Evolutionary conservation across 2,113 vertebrate genomes (phyloP).

Genomic region (Aptenodytes forsteri): DNA sequence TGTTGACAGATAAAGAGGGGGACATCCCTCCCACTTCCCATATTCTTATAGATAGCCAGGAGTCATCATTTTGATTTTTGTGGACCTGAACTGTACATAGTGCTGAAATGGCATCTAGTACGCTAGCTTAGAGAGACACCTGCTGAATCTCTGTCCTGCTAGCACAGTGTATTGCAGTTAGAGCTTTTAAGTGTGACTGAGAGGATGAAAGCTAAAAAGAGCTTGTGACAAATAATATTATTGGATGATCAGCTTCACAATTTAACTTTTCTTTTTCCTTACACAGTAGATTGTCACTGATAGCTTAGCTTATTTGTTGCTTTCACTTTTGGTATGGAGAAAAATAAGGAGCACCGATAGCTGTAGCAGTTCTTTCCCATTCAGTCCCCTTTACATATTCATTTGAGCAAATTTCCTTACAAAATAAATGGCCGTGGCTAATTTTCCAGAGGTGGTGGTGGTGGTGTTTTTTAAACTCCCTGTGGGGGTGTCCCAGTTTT

Average conservation of each 20-base stretch:
- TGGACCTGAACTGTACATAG: not conserved
- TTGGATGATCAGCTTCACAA: not conserved
- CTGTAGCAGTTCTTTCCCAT: not conserved
- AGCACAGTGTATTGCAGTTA: not conserved
- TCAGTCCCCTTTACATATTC: not conserved
- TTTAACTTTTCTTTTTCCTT: not conserved
- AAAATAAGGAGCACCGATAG: not conserved
- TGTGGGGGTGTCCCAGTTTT: not conserved
- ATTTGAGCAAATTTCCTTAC: not conserved
- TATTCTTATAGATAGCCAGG: not conserved
- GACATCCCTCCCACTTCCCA: not conserved
- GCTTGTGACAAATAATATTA: not conserved
- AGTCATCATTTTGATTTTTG: not conserved
- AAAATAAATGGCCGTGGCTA: not conserved
- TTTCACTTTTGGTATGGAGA: not conserved
- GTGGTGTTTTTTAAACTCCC: not conserved
- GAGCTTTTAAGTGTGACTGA: not conserved
- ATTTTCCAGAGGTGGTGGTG: not conserved
- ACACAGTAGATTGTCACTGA: not conserved
- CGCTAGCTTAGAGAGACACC: conserved; percentile 28
- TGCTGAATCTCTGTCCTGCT: conserved; percentile 13
- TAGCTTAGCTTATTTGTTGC: not conserved
- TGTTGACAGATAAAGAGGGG: not conserved
- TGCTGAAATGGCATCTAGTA: not conserved
- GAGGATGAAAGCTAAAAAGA: not conserved